A percentile compares a stretch with the other conserved stretches of the same genome.
Evolutionary conservation across 2,113 vertebrate genomes (phyloP).

Genomic region (Callochromis pleurospilus): DNA sequence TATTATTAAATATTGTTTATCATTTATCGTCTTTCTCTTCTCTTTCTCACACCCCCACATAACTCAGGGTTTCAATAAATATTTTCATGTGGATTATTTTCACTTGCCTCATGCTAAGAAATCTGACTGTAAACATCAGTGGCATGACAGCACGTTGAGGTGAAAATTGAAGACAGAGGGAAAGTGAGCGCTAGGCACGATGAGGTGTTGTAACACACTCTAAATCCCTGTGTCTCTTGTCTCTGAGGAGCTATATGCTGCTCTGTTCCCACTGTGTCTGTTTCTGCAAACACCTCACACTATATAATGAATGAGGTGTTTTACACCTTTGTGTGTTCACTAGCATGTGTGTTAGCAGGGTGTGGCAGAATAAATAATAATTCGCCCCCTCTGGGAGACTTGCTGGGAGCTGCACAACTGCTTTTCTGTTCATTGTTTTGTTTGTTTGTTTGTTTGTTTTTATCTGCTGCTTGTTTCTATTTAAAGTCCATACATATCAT

Average conservation of each 20-base stretch:
- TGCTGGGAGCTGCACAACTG: not conserved
- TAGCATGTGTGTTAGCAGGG: not conserved
- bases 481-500: not conserved
- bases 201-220: not conserved
- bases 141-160: not conserved
- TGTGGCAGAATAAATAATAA: slow-evolving; percentile 1
- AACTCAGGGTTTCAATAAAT: not conserved
- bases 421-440: not conserved
- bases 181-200: not conserved
- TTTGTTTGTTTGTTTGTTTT: not conserved
- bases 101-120: not conserved
- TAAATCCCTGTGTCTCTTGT: not conserved
- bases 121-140: not conserved
- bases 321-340: not conserved
- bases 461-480: not conserved
- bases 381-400: not conserved
- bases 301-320: not conserved
- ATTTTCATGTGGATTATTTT: not conserved
- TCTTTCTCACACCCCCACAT: not conserved
- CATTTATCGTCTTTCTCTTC: not conserved
- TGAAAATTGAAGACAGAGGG: slow-evolving; percentile 21
- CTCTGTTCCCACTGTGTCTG: not conserved
- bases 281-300: not conserved
- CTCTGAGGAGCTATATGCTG: not conserved
- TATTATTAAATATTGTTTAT: not conserved